Conservation (phyloP, 1,140 invertebrate species). For the Araneus ventricosus region DNA sequence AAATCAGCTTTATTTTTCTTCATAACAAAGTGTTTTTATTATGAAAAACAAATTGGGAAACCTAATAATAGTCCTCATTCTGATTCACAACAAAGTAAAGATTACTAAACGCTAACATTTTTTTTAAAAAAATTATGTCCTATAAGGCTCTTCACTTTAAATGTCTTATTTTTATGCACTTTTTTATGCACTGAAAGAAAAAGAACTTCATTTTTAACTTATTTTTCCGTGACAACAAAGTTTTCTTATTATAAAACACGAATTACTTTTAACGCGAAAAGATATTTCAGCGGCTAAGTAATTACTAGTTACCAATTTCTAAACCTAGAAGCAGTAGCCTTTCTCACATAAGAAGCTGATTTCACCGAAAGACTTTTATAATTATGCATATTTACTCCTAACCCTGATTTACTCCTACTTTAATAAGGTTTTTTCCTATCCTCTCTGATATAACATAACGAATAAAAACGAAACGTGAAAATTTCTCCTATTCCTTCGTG, state of each 20-base stretch:
- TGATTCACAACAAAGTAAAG: too few relatives aligned
- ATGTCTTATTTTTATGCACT: too few relatives aligned
- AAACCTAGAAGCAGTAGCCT: not conserved
- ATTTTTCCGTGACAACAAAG: not conserved
- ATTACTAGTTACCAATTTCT: conserved; percentile 41
- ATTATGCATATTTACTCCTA: conserved; percentile 42
- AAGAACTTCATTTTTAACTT: too few relatives aligned
- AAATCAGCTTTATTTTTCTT: too few relatives aligned
- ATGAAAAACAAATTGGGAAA: too few relatives aligned
- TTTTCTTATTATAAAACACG: conserved; percentile 24
- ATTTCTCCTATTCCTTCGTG: not conserved
- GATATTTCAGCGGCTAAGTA: not conserved
- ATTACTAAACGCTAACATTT: too few relatives aligned
- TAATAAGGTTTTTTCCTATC: not conserved
- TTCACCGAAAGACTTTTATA: conserved; percentile 2
- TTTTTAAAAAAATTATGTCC: too few relatives aligned
- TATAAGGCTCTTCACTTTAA: too few relatives aligned
- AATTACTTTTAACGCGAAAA: not conserved
- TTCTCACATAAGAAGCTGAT: not conserved
- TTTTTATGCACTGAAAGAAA: too few relatives aligned
- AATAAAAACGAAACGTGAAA: not conserved
- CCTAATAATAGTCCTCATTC: too few relatives aligned
- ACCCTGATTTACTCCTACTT: not conserved
- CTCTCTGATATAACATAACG: not conserved
- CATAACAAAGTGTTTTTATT: too few relatives aligned